Evolutionary conservation across 2,797 vertebrate genomes (phyloP), one percentile per base, ranked within the genome.

Genomic region (Lagodon rhomboides): DNA sequence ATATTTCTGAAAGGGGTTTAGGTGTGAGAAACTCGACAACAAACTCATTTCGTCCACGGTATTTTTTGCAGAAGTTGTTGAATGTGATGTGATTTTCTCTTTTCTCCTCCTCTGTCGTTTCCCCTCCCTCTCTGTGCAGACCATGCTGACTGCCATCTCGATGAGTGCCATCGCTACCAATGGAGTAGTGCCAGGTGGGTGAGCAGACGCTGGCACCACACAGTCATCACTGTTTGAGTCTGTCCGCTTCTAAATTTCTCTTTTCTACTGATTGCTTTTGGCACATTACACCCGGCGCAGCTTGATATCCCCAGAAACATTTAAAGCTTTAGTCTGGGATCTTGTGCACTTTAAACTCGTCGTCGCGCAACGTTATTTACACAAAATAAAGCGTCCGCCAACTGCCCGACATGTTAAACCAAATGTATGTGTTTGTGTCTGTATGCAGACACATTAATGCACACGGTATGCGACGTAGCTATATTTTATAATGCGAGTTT

Each of bases 141-240:
- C 98, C 18, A 99, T 99, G 98, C 96, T 99, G 95, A 99, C 98
- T 18, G 98, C 98, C 93, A 99, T 99, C 92, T 99, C 98, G n/a
- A 99, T 99, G 98, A 99, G 98, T 12, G 98, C 98, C 8, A 98
- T 99, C 5, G 98, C 98, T 51, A 99, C 98, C 89, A 99, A 99
- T 74, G 98, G 98, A 76, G 98, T 99, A n/a, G 98, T 99, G 87
- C 98, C 98, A 96, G 98, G 98, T 99, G 96, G 73, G 96, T 94
- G 91, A 94, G 87, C 93, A 92, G 91, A 92, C 89, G 80, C 89
- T 77, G 87, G 85, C 88, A 76, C 82, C 87, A 79, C 79, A 76
- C 87, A 89, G 84, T 79, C 86, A 76, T 85, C 89, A 12, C 91
- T 73, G 90, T 91, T 93, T 89, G 91, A 91, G 75, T 79, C 90